Evolutionary conservation across 2,888 invertebrate genomes (phyloP).

Genomic region (Heteromyza rotundicornis): DNA sequence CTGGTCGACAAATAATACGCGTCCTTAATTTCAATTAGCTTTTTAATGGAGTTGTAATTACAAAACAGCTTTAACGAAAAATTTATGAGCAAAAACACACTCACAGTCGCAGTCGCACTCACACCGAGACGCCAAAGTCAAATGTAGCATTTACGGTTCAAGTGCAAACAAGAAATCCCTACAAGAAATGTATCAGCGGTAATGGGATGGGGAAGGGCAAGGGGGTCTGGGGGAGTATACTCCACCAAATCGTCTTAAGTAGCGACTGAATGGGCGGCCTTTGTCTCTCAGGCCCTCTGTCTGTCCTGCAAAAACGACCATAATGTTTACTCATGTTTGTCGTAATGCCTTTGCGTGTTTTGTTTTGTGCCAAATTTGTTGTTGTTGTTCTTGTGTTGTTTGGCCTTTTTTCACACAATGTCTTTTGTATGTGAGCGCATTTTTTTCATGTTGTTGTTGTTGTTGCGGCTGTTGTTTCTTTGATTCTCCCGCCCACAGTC

Average conservation of each 20-base stretch:
- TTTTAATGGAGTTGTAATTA: constrained; percentile 37
- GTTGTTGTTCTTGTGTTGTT: constrained; percentile 1
- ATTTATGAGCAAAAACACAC: constrained; percentile 20
- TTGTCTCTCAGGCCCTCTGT: no score
- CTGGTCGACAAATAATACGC: neutral
- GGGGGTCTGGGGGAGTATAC: no score
- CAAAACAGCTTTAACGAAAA: constrained; percentile 29
- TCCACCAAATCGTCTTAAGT: neutral
- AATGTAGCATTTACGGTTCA: neutral
- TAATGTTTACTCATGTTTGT: constrained; percentile 26
- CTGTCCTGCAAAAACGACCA: constrained; percentile 16
- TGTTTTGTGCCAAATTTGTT: neutral
- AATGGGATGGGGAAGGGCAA: neutral
- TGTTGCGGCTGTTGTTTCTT: neutral
- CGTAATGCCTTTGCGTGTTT: constrained; percentile 18
- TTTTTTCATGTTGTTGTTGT: neutral
- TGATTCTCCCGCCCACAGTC: constrained; percentile 3
- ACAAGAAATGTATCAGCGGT: no score
- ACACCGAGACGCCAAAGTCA: neutral
- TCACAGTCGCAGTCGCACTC: neutral
- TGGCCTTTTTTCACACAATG: neutral
- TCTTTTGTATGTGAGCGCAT: neutral
- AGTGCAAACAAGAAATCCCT: neutral
- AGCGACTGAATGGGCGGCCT: neutral
- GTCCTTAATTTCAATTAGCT: constrained; percentile 1